Base-by-base conservation (phyloP, 2,888 invertebrate genomes). In the Pyrrhia umbra region DNA sequence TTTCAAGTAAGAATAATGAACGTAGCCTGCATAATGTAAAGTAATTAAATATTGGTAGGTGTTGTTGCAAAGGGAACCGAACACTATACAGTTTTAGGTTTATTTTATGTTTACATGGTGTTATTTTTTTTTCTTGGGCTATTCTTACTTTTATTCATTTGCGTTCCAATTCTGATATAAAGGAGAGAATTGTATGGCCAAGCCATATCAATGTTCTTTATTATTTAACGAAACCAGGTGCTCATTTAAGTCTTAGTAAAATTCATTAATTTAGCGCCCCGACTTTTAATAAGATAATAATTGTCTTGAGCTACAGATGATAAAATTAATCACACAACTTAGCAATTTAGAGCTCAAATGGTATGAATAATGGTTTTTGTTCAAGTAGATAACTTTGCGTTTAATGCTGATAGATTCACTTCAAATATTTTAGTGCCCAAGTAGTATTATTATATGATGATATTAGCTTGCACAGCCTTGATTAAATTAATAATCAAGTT, bases 261-360 rank as follows among this genome's bases (percentile, higher is more conserved):
- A 47, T 52, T 62, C 21, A 77, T 77, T 70, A 62, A 74, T 72
- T 77, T 68, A 37, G 63, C 70, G 69, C 62, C 67, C 54, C 60
- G 74, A 75, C 71, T 72, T 76, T 76, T 72, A 75, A 58, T 68
- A 62, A 66, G 71, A 54, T 66, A 73, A 72, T 80, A 75, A 69
- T 72, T 66, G 61, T 74, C 73, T 66, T 62, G 51, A 77, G 74
- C 69, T 70, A 49, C 64, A 49, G 71, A 62, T 82, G 75, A 80
- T 81, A 75, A 77, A 75, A 77, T 72, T 67, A 62, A 47, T 75
- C 55, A 52, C 62, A 74, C 60, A 75, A 78, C 77, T 75, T 78
- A 52, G 59, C 66, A 59, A 74, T 67, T 69, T 57, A 65, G 71
- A 61, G 61, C 51, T 63, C 56, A 47, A 62, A 71, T 60, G 25